Evolutionary conservation across 92 coral and sea anemone species (phyloP).

Genomic region (Nematostella vectensis): DNA sequence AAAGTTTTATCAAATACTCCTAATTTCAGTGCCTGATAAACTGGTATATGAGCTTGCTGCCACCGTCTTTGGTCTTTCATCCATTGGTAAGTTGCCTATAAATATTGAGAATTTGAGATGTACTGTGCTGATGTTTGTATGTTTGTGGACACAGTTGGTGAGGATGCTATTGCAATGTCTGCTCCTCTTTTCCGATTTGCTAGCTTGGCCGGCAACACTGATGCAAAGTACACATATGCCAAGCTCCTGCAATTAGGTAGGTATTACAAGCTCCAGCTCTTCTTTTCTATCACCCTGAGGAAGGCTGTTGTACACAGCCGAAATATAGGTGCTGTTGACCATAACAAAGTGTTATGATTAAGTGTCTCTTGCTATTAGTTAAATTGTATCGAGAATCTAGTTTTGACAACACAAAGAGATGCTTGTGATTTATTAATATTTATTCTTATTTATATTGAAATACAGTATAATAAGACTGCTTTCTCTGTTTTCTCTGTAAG

Average conservation of each 20-base stretch:
- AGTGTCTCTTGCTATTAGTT: too few species aligned
- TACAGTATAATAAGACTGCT: not conserved
- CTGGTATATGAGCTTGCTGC: constrained; percentile 83
- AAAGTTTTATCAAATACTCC: not conserved
- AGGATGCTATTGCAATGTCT: constrained; percentile 71
- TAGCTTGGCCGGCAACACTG: constrained; percentile 73
- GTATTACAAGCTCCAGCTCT: too few species aligned
- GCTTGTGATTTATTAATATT: too few species aligned
- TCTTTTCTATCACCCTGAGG: too few species aligned
- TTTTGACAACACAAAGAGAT: too few species aligned
- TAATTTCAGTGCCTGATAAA: constrained; percentile 65
- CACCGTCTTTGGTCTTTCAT: constrained; percentile 51
- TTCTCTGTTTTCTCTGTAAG: constrained; percentile 4
- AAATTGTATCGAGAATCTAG: too few species aligned
- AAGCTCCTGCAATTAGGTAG: constrained; percentile 81
- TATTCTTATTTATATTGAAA: too few species aligned
- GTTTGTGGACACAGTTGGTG: constrained; percentile 52
- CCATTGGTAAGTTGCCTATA: constrained; percentile 28
- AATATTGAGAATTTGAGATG: not conserved
- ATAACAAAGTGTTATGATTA: too few species aligned
- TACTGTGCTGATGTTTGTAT: not conserved
- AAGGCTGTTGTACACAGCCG: too few species aligned
- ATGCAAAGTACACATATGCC: constrained; percentile 94
- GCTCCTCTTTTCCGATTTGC: constrained; percentile 86
- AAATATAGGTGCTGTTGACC: too few species aligned